A percentile compares a stretch with the other conserved stretches of the same genome.
Evolutionary conservation across 1,140 invertebrate genomes (phyloP).

Genomic region (Glomeris maerens): DNA sequence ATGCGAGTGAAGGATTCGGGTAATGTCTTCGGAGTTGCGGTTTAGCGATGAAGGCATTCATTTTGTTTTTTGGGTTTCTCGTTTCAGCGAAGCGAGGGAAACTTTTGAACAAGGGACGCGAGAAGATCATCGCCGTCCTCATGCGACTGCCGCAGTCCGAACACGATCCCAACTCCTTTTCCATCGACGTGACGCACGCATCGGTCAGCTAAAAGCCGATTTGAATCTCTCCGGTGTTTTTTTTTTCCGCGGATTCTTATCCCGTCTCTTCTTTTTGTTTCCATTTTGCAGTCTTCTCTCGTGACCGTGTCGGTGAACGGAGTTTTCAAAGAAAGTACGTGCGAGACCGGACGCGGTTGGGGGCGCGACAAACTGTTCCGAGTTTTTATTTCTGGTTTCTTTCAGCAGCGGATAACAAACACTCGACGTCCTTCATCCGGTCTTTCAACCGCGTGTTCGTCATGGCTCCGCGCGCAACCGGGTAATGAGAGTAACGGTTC

Average conservation of each 20-base stretch:
- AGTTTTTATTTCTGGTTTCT: constrained; percentile 5
- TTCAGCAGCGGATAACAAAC: constrained; percentile 28
- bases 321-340: constrained; percentile 52
- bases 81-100: neutral
- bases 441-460: constrained; percentile 64
- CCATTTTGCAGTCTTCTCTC: constrained; percentile 42
- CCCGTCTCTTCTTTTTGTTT: neutral
- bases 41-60: neutral
- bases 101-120: neutral
- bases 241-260: neutral
- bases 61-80: neutral
- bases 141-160: neutral
- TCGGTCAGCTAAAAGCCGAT: neutral
- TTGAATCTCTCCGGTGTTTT: neutral
- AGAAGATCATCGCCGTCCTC: neutral
- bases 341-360: neutral
- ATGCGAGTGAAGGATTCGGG: neutral
- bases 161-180: neutral
- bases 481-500: no score
- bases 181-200: neutral
- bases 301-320: constrained; percentile 55
- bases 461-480: no score
- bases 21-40: neutral
- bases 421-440: constrained; percentile 46
- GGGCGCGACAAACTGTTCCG: neutral